Base-by-base conservation (phyloP, 1,140 invertebrate genomes). In the Saccostrea cuccullata region DNA sequence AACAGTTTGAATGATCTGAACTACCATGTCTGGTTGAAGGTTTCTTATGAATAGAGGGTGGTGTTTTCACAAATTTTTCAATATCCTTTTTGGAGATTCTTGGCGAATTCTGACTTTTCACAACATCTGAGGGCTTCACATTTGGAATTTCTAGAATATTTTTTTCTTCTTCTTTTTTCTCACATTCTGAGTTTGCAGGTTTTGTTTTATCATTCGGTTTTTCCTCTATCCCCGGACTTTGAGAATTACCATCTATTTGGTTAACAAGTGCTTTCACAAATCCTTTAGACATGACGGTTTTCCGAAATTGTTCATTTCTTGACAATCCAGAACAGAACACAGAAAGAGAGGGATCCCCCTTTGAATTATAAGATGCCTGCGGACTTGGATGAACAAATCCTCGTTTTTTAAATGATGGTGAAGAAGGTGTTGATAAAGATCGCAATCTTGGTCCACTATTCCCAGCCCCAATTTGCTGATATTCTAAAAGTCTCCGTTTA, bases 251-350 rank as follows among this genome's bases (percentile, higher is more conserved):
- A 89, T 93, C 91, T 47, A 92, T 91, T 86, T 91, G 91, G 70
- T 91, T 89, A 2, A 92, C 91, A 36, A 92, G 82, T 9, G 92
- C 91, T 67, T 89, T 89, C n/a, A 93, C 92, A 86, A 91, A 93
- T 23, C 92, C 92, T 84, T 90, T 91, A 55, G 88, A 87, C 91
- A 93, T 92, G 30, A 90, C 91, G 56, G 88, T 87, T 55, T 92
- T 77, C 23, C 91, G 82, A 89, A 92, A 91, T 55, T 89, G 85
- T 55, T 89, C 89, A 88, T 91, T 87, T 26, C 89, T 83, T 8
- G 90, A 88, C 55, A 91, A 64, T 67, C 85, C 70, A 17, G 73
- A 86, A 55, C 85, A 82, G 12, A 84, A 83, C 56, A 85, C 84
- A 56, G 84, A 82, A 36, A 67, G 85, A 26, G 84, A 82, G 40